phyloP scores from a whole-genome alignment of 2,888 invertebrate species.

The Cephalotes varians region DNA sequence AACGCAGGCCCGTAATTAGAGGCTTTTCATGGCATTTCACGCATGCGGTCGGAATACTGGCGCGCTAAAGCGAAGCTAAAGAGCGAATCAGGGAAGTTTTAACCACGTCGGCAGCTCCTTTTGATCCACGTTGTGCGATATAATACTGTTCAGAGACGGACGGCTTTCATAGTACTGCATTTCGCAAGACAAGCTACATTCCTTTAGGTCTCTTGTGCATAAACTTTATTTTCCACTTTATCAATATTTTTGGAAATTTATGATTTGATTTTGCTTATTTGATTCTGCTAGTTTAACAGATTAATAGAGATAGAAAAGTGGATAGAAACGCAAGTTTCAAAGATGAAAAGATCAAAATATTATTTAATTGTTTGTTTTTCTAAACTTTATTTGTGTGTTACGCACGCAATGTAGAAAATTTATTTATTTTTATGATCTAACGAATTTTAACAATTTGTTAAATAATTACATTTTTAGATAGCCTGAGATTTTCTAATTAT shows the following conservation, averaged over 20 bases:
- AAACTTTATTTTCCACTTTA: background rate
- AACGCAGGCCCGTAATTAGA: conserved; percentile 67
- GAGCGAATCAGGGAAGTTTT: conserved; percentile 56
- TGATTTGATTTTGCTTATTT: no score
- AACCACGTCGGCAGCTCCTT: conserved; percentile 48
- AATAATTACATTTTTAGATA: background rate
- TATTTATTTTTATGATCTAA: background rate
- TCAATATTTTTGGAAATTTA: conserved; percentile 5
- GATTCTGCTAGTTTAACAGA: no score
- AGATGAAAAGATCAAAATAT: background rate
- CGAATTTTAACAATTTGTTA: background rate
- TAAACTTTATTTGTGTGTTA: background rate
- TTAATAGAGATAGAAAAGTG: no score
- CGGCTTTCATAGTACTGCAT: background rate
- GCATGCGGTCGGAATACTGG: conserved; percentile 37
- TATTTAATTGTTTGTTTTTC: background rate
- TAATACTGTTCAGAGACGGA: background rate
- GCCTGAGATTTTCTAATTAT: background rate
- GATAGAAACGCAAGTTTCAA: background rate
- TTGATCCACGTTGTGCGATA: conserved; percentile 26
- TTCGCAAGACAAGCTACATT: conserved; percentile 25
- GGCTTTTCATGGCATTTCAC: conserved; percentile 63
- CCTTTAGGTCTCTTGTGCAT: background rate
- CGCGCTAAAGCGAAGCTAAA: conserved; percentile 43
- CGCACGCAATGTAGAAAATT: background rate